Percentiles rank a stretch among this genome's conserved stretches.
Evolutionary conservation across 2,797 vertebrate genomes (phyloP).

Genomic region (Glyptemys insculpta): DNA sequence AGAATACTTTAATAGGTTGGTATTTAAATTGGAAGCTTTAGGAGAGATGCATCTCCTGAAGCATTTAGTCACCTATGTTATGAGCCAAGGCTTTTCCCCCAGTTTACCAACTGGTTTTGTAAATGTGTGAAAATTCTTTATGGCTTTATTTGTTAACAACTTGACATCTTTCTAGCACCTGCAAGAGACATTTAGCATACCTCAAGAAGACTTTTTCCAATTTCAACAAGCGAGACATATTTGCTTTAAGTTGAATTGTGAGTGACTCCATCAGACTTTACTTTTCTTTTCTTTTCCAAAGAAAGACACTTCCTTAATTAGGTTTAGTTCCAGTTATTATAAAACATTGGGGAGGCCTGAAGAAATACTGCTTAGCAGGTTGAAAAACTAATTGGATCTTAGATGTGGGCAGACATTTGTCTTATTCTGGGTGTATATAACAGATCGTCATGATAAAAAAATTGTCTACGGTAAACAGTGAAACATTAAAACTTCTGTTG

Average conservation of each 20-base stretch:
- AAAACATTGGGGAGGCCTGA: slow-evolving; percentile 37
- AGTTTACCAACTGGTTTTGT: slow-evolving; percentile 39
- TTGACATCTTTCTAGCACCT: slow-evolving; percentile 42
- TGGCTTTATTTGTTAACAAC: slow-evolving; percentile 59
- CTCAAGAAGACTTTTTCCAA: slow-evolving; percentile 11
- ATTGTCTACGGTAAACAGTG: slow-evolving; percentile 22
- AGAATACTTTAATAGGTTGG: slow-evolving; percentile 40
- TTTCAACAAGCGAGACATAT: slow-evolving; percentile 27
- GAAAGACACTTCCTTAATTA: slow-evolving; percentile 31
- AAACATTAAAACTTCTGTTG: slow-evolving; percentile 60
- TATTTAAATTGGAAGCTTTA: slow-evolving; percentile 37
- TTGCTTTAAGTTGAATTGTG: not conserved
- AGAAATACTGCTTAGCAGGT: slow-evolving; percentile 37
- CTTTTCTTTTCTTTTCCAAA: slow-evolving; percentile 35
- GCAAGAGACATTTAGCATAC: slow-evolving; percentile 50
- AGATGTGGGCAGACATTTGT: not conserved
- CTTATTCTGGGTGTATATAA: slow-evolving; percentile 14
- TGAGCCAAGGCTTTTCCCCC: slow-evolving; percentile 1
- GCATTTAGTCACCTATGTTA: slow-evolving; percentile 40
- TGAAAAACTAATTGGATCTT: slow-evolving; percentile 16
- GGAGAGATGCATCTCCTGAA: not conserved
- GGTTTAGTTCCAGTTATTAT: slow-evolving; percentile 32
- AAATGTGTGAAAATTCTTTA: slow-evolving; percentile 59
- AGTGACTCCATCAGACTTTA: not conserved
- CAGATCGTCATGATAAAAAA: slow-evolving; percentile 38